These are phyloP conservation scores for Heptranchias perlo DNA, from an alignment of 2,113 vertebrate species.

Conservation along the genomic window DNA sequence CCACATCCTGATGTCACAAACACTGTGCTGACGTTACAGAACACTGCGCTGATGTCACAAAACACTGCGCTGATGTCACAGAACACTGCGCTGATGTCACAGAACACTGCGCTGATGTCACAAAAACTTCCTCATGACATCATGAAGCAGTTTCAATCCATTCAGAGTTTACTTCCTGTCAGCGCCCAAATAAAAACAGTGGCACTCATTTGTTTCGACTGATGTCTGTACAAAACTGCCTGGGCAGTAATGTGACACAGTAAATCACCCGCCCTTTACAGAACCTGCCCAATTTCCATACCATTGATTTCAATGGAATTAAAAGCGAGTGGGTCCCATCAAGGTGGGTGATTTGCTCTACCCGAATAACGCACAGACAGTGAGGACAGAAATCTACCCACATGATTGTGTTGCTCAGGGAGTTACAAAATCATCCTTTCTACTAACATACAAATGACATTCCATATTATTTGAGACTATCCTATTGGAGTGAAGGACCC, in stretches of 20 bases:
- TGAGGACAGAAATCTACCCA: not conserved
- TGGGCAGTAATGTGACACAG: too few species aligned
- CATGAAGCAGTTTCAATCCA: not conserved
- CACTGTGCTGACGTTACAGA: too few species aligned
- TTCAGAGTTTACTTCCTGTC: not conserved
- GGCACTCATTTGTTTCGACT: too few species aligned
- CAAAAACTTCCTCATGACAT: not conserved
- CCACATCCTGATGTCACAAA: too few species aligned
- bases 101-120: not conserved
- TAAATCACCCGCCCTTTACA: too few species aligned
- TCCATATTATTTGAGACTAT: not conserved
- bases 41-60: too few species aligned
- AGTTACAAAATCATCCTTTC: not conserved
- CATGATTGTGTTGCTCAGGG: not conserved
- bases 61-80: not conserved
- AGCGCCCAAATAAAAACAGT: not conserved
- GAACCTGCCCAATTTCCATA: not conserved
- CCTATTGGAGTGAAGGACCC: not conserved
- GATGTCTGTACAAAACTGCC: too few species aligned
- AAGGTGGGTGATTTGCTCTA: not conserved
- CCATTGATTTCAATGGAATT: not conserved
- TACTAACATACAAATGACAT: not conserved
- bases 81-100: not conserved
- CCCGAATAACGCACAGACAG: not conserved
- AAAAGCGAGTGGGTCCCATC: not conserved